These are phyloP conservation scores for Hydrozoanthus gracilis DNA, from an alignment of 92 coral and sea anemone species.

Conservation along the genomic window DNA sequence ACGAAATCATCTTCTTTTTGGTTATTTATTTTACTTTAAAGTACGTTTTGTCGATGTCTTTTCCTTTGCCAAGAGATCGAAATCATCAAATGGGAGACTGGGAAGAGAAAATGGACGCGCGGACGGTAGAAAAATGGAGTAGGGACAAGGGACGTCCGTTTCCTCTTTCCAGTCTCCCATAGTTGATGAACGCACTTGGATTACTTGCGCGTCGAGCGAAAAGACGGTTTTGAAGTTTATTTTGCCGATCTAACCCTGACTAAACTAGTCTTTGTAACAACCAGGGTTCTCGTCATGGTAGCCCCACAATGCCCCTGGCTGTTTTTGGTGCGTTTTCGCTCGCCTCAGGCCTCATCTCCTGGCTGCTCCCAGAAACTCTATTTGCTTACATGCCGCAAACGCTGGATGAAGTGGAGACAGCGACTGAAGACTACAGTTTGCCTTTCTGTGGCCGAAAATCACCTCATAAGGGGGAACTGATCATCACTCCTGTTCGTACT, in stretches of 20 bases:
- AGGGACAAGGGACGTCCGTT: too few relatives aligned
- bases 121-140: too few relatives aligned
- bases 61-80: too few relatives aligned
- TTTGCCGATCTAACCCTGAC: neutral
- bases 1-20: too few relatives aligned
- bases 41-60: too few relatives aligned
- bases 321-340: conserved; percentile 46
- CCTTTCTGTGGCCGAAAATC: conserved; percentile 31
- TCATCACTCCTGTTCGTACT: neutral
- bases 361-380: conserved; percentile 43
- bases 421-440: conserved; percentile 30
- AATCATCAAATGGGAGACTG: too few relatives aligned
- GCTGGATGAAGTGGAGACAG: conserved; percentile 40
- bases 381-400: conserved; percentile 47
- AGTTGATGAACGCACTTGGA: too few relatives aligned
- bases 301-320: conserved; percentile 41
- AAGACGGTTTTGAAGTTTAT: too few relatives aligned
- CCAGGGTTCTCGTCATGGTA: conserved; percentile 40
- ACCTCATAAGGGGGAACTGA: conserved; percentile 2
- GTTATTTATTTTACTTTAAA: too few relatives aligned
- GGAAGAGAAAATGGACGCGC: too few relatives aligned
- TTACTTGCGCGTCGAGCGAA: too few relatives aligned
- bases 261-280: neutral
- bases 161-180: too few relatives aligned
- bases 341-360: conserved; percentile 49